Evolutionary conservation across 2,797 vertebrate genomes (phyloP), one percentile per base, ranked within the genome.

Genomic region (Octomys mimax): DNA sequence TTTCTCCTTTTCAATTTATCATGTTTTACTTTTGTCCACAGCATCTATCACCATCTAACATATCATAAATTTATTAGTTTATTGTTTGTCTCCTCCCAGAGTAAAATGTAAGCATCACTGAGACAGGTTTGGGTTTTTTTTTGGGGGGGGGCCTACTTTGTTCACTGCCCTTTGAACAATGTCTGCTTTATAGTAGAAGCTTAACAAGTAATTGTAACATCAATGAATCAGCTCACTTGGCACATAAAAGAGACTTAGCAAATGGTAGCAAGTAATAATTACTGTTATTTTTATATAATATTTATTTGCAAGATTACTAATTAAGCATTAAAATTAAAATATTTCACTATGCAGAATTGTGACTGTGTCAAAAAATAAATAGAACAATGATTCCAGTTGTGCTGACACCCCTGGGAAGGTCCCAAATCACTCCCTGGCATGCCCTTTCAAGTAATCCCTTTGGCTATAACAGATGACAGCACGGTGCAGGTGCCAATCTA

Each of bases 401-500:
- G 42, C 33, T 59, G 16, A 70, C 78, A 42, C 36, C 42, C 24
- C 64, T 88, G 71, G 24, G 33, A 31, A n/a, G 61, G 39, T 26
- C 77, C 62, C 89, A 64, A 14, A 49, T 95, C 68, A 78, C 26
- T 83, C 87, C 33, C 88, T 68, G 57, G 36, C 92, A 57, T 13
- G 61, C 52, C 85, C 78, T 95, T 78, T 90, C 80, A 95, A 96
- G 87, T 42, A 64, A 93, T 79, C 88, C 92, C 91, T 90, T 54
- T 31, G 89, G 93, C 83, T 62, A 26, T 70, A 28, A 80, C 61
- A 91, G 86, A 89, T 80, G 96, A 96, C 94, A 94, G 22, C 81
- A 86, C 71, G 12, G 68, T 93, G 46, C 11, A 31, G 54, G n/a
- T 88, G 94, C 96, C 97, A 94, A 68, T 86, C 94, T 86, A 92